Percentiles rank a stretch among this genome's conserved stretches.
Evolutionary conservation across 2,888 invertebrate species (phyloP).

Genomic region (Ichneumon xanthorius): DNA sequence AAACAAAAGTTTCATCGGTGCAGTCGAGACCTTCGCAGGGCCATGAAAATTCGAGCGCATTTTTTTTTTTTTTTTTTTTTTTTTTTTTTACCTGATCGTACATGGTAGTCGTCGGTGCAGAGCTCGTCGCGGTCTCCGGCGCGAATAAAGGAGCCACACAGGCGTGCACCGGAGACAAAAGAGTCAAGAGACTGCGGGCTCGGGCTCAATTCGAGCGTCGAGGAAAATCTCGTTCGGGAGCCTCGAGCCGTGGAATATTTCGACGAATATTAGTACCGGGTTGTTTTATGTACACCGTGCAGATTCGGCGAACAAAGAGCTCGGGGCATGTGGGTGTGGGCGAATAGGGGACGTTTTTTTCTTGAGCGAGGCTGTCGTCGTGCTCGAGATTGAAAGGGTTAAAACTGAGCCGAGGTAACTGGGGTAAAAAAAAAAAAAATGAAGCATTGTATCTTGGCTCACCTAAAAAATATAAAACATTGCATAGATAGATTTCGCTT

Average conservation of each 20-base stretch:
- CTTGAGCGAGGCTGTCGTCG: neutral
- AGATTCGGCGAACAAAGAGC: constrained; percentile 14
- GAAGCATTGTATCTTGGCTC: neutral
- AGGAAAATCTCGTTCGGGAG: constrained; percentile 17
- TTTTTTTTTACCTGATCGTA: constrained; percentile 16
- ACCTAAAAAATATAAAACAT: neutral
- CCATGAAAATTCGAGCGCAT: constrained; percentile 27
- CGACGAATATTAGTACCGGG: constrained; percentile 11
- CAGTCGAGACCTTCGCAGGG: neutral
- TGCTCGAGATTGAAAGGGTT: neutral
- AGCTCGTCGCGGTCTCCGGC: neutral
- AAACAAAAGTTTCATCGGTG: constrained; percentile 18
- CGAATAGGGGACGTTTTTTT: constrained; percentile 10
- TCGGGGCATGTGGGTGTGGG: neutral
- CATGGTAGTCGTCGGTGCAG: constrained; percentile 13
- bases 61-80: constrained; percentile 14
- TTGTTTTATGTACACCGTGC: neutral
- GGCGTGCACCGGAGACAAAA: constrained; percentile 42
- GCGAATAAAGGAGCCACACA: constrained; percentile 36
- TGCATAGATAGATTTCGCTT: neutral
- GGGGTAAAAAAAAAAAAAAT: constrained; percentile 1
- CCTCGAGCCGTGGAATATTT: constrained; percentile 45
- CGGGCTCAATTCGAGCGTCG: constrained; percentile 13
- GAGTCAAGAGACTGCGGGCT: constrained; percentile 5
- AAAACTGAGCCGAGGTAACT: neutral